phyloP scores from a whole-genome alignment of 2,797 vertebrate genomes.

The Eurystomus glaucurus region DNA sequence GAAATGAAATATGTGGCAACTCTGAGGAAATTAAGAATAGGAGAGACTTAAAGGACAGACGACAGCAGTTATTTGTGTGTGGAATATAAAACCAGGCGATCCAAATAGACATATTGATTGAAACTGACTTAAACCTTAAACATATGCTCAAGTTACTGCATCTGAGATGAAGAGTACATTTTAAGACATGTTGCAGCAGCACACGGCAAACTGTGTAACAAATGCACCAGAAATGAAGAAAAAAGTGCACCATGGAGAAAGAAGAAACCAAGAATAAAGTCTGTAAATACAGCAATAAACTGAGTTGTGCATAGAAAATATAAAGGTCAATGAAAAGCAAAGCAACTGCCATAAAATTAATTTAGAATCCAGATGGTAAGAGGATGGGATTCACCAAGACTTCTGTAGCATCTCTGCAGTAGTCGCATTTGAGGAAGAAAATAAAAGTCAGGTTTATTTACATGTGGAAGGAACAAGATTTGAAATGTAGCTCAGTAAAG shows the following conservation, averaged over 20 bases:
- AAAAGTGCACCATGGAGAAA: not conserved
- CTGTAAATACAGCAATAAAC: slow-evolving; percentile 6
- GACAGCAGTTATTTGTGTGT: not conserved
- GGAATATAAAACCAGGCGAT: slow-evolving; percentile 2
- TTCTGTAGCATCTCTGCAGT: not conserved
- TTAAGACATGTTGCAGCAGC: not conserved
- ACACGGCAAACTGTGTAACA: not conserved
- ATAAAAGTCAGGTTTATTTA: not conserved
- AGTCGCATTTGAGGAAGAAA: not conserved
- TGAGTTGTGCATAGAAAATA: not conserved
- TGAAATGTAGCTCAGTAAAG: slow-evolving; percentile 11
- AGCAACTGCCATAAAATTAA: not conserved
- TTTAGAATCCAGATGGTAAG: not conserved
- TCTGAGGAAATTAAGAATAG: not conserved
- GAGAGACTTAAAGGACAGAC: not conserved
- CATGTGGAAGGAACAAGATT: not conserved
- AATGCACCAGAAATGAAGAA: not conserved
- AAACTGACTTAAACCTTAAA: not conserved
- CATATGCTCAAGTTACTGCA: not conserved
- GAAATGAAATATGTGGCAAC: slow-evolving; percentile 8
- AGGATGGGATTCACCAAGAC: not conserved
- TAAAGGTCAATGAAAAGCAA: slow-evolving; percentile 4
- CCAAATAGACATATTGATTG: not conserved
- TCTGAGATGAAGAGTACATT: not conserved
- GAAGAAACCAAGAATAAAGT: not conserved